Base-by-base conservation (phyloP, 1,140 invertebrate species). In the Camponotus floridanus region DNA sequence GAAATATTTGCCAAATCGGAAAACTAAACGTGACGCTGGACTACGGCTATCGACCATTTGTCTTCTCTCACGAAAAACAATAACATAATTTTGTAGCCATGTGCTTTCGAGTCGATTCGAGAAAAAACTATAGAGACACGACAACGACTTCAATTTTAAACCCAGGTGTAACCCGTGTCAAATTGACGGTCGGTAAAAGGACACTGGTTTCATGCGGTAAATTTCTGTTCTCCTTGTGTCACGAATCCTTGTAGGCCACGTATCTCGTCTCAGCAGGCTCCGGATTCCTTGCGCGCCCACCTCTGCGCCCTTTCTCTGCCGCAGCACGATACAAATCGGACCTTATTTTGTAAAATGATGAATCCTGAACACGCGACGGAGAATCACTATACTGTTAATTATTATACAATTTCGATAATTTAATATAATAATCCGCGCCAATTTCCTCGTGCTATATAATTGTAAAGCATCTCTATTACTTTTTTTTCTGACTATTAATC, bases 181-280 rank as follows among this genome's bases (percentile, higher is more conserved):
- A 87, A 85, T 70, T 79, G 81, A 51, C 87, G 39, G 85, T 88
- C 78, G 87, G 87, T 88, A 88, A 88, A 80, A 74, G 79, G 67
- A 88, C 80, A 65, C 45, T 71, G 61, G 57, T 81, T 85, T 71
- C 83, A 42, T 31, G 67, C 51, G 83, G 65, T 88, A 86, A 86
- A 64, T 48, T 26, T 76, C 70, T 59, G 51, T 57, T 39, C 74
- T 15, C 59, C 26, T 55, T 67, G 59, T 73, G 45, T 70, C 57
- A 61, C 51, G 21, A 33, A 42, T 76, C 48, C 18, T 45, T 45
- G 31, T 57, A 64, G 57, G 65, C 67, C 13, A 26, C 67, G n/a
- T 21, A 13, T 18, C 3, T 73, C 55, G n/a, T 3, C 33, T 21
- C 31, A n/a, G 31, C 33, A 51, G 68, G 13, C 48, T 48, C n/a